Conservation (phyloP, 2,888 invertebrate species). For the Drosophila atripex region DNA sequence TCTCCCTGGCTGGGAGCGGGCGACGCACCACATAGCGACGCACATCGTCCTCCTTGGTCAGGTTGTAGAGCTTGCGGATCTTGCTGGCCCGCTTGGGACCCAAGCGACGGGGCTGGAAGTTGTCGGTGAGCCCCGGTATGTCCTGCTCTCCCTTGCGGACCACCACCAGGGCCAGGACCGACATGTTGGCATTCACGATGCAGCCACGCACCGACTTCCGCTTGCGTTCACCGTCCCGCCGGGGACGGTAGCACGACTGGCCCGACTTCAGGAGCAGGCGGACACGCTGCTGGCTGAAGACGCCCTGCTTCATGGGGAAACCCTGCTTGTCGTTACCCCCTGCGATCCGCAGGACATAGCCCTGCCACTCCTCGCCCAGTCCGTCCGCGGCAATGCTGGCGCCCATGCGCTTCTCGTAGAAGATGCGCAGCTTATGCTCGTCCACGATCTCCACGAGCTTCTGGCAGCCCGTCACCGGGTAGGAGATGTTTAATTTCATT, state of each 20-base stretch:
- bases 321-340: constrained; percentile 99
- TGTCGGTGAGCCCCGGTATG: constrained; percentile 98
- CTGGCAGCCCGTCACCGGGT: constrained; percentile 99
- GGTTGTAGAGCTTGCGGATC: constrained; percentile 93
- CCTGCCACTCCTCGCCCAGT: constrained; percentile 99
- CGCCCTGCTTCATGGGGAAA: constrained; percentile 99
- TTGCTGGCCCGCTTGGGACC: constrained; percentile 97
- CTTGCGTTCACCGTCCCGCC: constrained; percentile 97
- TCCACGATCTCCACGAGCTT: constrained; percentile 99
- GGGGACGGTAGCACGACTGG: constrained; percentile 97
- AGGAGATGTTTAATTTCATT: constrained; percentile 96
- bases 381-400: constrained; percentile 97
- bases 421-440: constrained; percentile 98
- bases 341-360: constrained; percentile 96
- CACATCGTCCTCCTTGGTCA: constrained; percentile 98
- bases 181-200: constrained; percentile 98
- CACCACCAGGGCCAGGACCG: constrained; percentile 96
- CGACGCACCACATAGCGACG: constrained; percentile 98
- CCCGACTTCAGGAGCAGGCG: constrained; percentile 97
- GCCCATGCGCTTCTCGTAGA: constrained; percentile 99
- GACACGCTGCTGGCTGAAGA: constrained; percentile 90
- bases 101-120: constrained; percentile 95
- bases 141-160: constrained; percentile 98
- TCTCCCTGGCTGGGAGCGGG: constrained; percentile 92
- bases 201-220: constrained; percentile 99